Base-by-base conservation (phyloP, 2,113 vertebrate species). In the Cercocebus atys region DNA sequence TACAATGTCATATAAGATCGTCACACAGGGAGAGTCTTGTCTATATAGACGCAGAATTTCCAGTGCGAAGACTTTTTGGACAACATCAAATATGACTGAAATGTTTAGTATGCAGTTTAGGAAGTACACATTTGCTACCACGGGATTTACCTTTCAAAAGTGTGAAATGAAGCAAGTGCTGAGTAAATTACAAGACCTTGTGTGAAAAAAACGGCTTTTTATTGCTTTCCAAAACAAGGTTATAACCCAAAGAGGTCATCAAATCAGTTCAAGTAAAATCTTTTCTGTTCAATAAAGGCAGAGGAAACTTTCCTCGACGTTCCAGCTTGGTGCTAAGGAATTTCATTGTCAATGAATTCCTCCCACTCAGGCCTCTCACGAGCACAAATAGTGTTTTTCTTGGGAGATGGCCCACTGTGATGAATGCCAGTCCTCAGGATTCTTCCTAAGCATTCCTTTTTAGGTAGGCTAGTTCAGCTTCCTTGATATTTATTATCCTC, bases 101-200 rank as follows among this genome's bases (percentile, higher is more conserved):
- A 93, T 16, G 38, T 95, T 94, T 75, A 96, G 89, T 97, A 93
- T 1, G 84, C 43, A 61, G 93, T 81, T 96, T 79, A 83, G 75
- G 45, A 94, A 57, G 70, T 47, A 40, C 23, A 38, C 30, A 50
- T 75, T 90, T 93, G 61, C 93, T 97, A 40, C 73, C 82, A 95
- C 70, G 94, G 96, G 96, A 98, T 97, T 98, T 92, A 97, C 52
- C 94, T 98, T 93, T 81, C 92, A 94, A 95, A 47, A 13, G 23
- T 18, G 27, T 35, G 17, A 1, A 90, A 88, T 88, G 66, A 91
- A 97, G 66, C 45, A 57, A 61, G 87, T 55, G 72, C 8, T 79
- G 59, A 97, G 83, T 90, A 57, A 97, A 97, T 97, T 96, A 91
- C 57, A 95, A n/a, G 47, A 91, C 90, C 35, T 93, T 66, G 55